Percentiles rank a stretch among this genome's conserved stretches.
Conservation (phyloP, 1,140 invertebrate species). For the Tetragonula clypearis region DNA sequence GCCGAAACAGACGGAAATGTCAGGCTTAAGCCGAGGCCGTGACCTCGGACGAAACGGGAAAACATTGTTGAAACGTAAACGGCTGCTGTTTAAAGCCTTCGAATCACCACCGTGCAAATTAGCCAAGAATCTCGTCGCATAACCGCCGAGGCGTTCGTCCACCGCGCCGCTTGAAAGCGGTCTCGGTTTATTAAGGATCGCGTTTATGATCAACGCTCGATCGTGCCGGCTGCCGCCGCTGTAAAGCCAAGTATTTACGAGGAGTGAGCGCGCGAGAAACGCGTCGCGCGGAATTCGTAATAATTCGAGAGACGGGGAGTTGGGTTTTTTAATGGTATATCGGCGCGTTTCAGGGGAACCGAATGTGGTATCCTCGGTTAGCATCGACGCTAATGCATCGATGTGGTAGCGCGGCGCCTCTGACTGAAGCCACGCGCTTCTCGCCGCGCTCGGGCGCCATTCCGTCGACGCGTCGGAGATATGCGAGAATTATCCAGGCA, state of each 20-base stretch:
- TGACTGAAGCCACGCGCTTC: conserved; percentile 18
- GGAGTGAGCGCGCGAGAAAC: conserved; percentile 18
- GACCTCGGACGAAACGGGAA: background rate
- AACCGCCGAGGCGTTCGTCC: background rate
- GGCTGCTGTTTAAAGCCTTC: no score
- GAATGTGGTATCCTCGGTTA: conserved; percentile 15
- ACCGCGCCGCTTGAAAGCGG: background rate
- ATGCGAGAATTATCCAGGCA: conserved; percentile 53
- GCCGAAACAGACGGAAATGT: no score
- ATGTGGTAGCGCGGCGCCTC: background rate
- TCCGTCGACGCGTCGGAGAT: conserved; percentile 31
- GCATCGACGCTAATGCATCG: conserved; percentile 42
- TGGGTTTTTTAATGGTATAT: conserved; percentile 25
- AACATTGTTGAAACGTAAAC: background rate
- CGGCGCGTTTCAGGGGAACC: conserved; percentile 6
- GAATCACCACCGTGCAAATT: background rate
- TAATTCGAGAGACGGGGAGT: conserved; percentile 11
- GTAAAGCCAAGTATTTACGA: conserved; percentile 38
- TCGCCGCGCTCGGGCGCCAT: background rate
- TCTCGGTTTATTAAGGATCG: conserved; percentile 33
- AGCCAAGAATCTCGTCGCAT: background rate
- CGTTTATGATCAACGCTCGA: conserved; percentile 43
- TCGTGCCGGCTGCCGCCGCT: background rate
- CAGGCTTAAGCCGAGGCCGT: no score
- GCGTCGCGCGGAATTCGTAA: conserved; percentile 39